Percentiles rank a stretch among this genome's conserved stretches.
These are phyloP conservation scores for Onychostoma macrolepis DNA, from an alignment of 2,113 vertebrate species.

Conservation along the genomic window DNA sequence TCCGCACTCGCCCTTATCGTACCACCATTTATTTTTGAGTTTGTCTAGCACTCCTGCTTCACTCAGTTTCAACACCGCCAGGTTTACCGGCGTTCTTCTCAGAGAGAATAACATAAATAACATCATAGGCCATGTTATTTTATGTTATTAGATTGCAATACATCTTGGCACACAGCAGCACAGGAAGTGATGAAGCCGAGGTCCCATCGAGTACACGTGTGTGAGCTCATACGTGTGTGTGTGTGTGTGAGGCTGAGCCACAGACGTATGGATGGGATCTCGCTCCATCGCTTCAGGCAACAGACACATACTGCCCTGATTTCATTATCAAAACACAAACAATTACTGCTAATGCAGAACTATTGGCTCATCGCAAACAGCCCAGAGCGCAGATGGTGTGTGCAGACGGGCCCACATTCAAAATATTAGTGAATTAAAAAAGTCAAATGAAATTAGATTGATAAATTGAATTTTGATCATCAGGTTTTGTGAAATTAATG, in stretches of 20 bases:
- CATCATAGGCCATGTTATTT: slow-evolving; percentile 99
- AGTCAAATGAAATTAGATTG: neutral
- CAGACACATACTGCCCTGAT: slow-evolving; percentile 93
- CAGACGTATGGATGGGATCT: slow-evolving; percentile 93
- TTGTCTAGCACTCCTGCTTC: slow-evolving; percentile 99
- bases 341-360: slow-evolving; percentile 91
- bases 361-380: slow-evolving; percentile 76
- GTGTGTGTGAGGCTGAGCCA: slow-evolving; percentile 82
- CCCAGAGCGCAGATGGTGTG: slow-evolving; percentile 5
- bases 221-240: slow-evolving; percentile 73
- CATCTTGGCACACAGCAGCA: slow-evolving; percentile 58
- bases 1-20: slow-evolving; percentile 99
- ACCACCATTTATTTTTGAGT: slow-evolving; percentile 99
- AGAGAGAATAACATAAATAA: slow-evolving; percentile 99
- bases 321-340: slow-evolving; percentile 77
- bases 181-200: slow-evolving; percentile 90
- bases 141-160: slow-evolving; percentile 97
- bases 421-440: slow-evolving; percentile 4
- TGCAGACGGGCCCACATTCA: neutral
- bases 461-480: neutral
- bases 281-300: slow-evolving; percentile 96
- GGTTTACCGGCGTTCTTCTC: slow-evolving; percentile 99
- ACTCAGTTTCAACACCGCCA: slow-evolving; percentile 99
- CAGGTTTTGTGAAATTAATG: neutral
- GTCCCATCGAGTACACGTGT: slow-evolving; percentile 90